A percentile compares a stretch with the other conserved stretches of the same genome.
phyloP scores from a whole-genome alignment of 30 jellyfish, hydroid and myxozoan species.

The Sanderia malayensis region DNA sequence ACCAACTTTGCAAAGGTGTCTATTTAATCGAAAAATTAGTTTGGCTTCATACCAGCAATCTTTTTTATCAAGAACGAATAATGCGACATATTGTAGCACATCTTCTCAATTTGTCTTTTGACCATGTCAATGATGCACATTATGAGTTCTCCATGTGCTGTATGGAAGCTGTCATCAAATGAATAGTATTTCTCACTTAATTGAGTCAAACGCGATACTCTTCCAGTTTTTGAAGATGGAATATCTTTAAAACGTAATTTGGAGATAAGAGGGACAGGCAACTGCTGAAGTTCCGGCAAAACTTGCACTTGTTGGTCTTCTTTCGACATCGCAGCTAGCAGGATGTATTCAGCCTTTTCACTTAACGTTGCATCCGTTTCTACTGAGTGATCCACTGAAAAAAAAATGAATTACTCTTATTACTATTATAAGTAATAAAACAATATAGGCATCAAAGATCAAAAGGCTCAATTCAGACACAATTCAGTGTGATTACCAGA shows the following conservation, averaged over 20 bases:
- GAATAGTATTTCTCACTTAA: not conserved
- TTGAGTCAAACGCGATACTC: not conserved
- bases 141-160: not conserved
- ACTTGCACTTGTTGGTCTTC: not conserved
- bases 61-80: not conserved
- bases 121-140: not conserved
- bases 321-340: constrained; percentile 2
- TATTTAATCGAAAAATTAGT: not conserved
- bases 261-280: constrained; percentile 1
- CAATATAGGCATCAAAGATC: not conserved
- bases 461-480: not conserved
- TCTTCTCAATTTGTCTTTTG: not conserved
- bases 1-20: not conserved
- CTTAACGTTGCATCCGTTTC: not conserved
- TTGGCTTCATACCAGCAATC: not conserved
- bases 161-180: not conserved
- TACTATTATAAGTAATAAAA: not conserved
- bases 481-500: not conserved
- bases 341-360: constrained; percentile 1
- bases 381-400: constrained; percentile 1
- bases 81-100: constrained; percentile 1
- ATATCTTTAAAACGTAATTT: not conserved
- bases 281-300: not conserved
- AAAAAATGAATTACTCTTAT: not conserved
- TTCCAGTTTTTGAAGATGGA: not conserved